phyloP scores from a whole-genome alignment of 1,140 invertebrate genomes.

The Orius insidiosus region DNA sequence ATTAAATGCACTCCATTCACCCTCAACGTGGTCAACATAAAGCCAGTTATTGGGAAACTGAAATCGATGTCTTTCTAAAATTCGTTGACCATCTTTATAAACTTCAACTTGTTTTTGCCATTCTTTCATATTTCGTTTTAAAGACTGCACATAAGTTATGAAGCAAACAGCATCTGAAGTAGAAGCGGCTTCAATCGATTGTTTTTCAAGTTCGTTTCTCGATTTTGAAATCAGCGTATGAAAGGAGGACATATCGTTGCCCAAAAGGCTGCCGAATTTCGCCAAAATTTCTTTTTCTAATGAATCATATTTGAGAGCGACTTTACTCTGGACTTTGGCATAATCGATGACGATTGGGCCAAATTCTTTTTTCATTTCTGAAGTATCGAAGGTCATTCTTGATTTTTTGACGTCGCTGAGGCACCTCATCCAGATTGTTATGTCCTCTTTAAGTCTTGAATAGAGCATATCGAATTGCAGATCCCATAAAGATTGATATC shows the following conservation, averaged over 20 bases:
- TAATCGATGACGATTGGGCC: conserved; percentile 98
- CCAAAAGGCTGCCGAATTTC: conserved; percentile 86
- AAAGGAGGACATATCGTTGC: conserved; percentile 89
- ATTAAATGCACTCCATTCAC: conserved; percentile 98
- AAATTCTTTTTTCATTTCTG: conserved; percentile 88
- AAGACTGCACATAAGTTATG: conserved; percentile 94
- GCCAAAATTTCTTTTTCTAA: conserved; percentile 98
- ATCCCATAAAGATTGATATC: conserved; percentile 97
- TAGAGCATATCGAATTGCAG: conserved; percentile 91
- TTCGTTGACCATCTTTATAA: conserved; percentile 86
- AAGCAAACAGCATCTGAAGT: conserved; percentile 96
- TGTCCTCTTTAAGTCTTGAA: conserved; percentile 79
- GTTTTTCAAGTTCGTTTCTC: conserved; percentile 85
- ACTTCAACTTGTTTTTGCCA: conserved; percentile 62
- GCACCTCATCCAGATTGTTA: conserved; percentile 91
- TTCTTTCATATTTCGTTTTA: conserved; percentile 82
- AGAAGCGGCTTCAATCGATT: conserved; percentile 93
- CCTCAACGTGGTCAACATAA: conserved; percentile 97
- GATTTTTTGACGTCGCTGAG: conserved; percentile 96
- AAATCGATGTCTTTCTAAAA: conserved; percentile 90
- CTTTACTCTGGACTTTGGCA: conserved; percentile 97
- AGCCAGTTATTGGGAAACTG: conserved; percentile 94
- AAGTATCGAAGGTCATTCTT: conserved; percentile 93
- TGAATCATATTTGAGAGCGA: conserved; percentile 96
- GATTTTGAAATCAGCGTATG: conserved; percentile 88